Percentiles rank a stretch among this genome's conserved stretches.
phyloP scores from a whole-genome alignment of 2,888 invertebrate species.

The Troides aeacus region DNA sequence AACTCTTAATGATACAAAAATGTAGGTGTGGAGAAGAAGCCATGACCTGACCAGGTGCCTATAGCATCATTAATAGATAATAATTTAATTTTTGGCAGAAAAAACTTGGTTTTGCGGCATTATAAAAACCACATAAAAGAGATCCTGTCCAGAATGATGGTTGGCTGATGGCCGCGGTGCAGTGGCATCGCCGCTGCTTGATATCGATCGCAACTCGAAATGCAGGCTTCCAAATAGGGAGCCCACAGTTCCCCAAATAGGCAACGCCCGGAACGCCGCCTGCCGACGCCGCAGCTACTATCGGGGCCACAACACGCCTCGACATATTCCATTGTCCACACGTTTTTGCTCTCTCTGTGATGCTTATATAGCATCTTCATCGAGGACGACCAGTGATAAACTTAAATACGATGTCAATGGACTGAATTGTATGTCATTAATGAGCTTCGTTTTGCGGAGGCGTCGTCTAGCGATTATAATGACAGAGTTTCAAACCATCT shows the following conservation, averaged over 20 bases:
- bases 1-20: background rate
- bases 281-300: constrained; percentile 47
- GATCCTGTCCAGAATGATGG: constrained; percentile 53
- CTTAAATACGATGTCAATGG: constrained; percentile 39
- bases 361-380: constrained; percentile 52
- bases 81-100: background rate
- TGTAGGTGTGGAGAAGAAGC: background rate
- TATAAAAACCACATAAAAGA: constrained; percentile 51
- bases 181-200: constrained; percentile 51
- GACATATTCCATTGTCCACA: constrained; percentile 71
- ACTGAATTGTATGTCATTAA: constrained; percentile 33
- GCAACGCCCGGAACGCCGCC: constrained; percentile 55
- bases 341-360: constrained; percentile 52
- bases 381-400: constrained; percentile 49
- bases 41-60: background rate
- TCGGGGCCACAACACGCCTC: constrained; percentile 63
- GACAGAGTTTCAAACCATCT: constrained; percentile 17
- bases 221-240: constrained; percentile 78
- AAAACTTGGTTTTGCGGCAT: constrained; percentile 25
- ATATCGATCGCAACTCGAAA: constrained; percentile 72
- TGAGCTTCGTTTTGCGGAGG: constrained; percentile 25
- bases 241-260: constrained; percentile 68
- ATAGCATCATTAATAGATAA: background rate
- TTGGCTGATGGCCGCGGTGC: constrained; percentile 47
- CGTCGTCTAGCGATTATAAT: constrained; percentile 20